These are phyloP conservation scores for Hylaeus volcanicus DNA, from an alignment of 1,140 invertebrate species.

Conservation along the genomic window DNA sequence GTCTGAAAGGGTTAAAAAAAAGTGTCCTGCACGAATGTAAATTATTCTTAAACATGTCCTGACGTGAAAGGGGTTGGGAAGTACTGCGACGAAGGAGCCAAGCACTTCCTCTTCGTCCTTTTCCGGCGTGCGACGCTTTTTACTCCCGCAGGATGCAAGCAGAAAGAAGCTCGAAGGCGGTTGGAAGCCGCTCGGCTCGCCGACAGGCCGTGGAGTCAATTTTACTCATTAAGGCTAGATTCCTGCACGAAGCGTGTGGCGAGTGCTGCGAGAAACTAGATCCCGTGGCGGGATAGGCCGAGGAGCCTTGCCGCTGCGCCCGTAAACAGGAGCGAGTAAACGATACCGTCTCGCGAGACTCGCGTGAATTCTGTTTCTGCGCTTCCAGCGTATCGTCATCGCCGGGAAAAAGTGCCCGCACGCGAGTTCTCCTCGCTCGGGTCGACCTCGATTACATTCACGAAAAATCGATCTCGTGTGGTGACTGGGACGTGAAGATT, in stretches of 20 bases:
- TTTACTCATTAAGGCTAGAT: constrained; percentile 80
- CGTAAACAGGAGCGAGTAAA: constrained; percentile 46
- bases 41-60: too few species aligned
- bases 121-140: constrained; percentile 27
- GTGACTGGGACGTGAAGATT: too few species aligned
- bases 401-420: neutral
- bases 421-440: neutral
- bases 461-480: neutral
- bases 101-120: constrained; percentile 8
- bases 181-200: constrained; percentile 31
- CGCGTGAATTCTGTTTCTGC: constrained; percentile 46
- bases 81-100: too few species aligned
- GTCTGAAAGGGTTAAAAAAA: too few species aligned
- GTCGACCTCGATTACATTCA: constrained; percentile 10
- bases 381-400: neutral
- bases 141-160: constrained; percentile 33
- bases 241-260: constrained; percentile 74
- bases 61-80: too few species aligned
- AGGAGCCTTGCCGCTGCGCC: constrained; percentile 21
- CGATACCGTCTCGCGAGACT: constrained; percentile 46
- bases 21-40: too few species aligned
- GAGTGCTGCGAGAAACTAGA: constrained; percentile 67
- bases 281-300: constrained; percentile 72
- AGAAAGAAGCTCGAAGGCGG: constrained; percentile 35
- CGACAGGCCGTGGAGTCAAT: constrained; percentile 66